Evolutionary conservation across 2,888 invertebrate species (phyloP).

Genomic region (Megalurothrips usitatus): DNA sequence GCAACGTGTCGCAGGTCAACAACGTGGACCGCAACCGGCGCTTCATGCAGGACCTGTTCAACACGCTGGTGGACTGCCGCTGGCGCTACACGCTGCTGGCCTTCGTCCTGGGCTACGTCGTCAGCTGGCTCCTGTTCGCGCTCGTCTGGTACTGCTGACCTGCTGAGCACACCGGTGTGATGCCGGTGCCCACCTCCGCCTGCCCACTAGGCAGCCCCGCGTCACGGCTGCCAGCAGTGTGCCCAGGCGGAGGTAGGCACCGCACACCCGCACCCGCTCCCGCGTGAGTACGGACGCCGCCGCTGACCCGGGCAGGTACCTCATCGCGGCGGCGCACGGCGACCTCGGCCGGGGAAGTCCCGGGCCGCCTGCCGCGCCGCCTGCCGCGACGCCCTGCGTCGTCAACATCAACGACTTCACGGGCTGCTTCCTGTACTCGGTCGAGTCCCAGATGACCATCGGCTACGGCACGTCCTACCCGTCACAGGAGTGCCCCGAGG

Average conservation of each 20-base stretch:
- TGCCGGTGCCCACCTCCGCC: too few relatives aligned
- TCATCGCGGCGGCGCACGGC: slow-evolving; percentile 7
- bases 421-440: slow-evolving; percentile 70
- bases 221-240: too few relatives aligned
- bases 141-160: neutral
- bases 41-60: slow-evolving; percentile 24
- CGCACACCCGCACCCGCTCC: neutral
- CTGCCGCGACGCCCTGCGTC: slow-evolving; percentile 51
- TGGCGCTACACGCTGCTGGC: slow-evolving; percentile 21
- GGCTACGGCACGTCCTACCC: slow-evolving; percentile 79
- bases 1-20: slow-evolving; percentile 14
- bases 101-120: slow-evolving; percentile 10
- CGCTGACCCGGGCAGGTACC: neutral
- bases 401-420: slow-evolving; percentile 53
- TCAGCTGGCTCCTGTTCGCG: slow-evolving; percentile 8
- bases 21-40: slow-evolving; percentile 23
- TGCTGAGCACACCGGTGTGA: too few relatives aligned
- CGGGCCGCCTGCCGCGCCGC: neutral
- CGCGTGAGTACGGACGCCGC: neutral
- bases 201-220: too few relatives aligned
- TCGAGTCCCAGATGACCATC: slow-evolving; percentile 82
- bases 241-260: too few relatives aligned
- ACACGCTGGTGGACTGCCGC: slow-evolving; percentile 21
- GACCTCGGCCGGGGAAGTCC: neutral
- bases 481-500: slow-evolving; percentile 80